A percentile compares a stretch with the other conserved stretches of the same genome.
Conservation (phyloP, 2,888 invertebrate species). For the Rhamnusium bicolor region DNA sequence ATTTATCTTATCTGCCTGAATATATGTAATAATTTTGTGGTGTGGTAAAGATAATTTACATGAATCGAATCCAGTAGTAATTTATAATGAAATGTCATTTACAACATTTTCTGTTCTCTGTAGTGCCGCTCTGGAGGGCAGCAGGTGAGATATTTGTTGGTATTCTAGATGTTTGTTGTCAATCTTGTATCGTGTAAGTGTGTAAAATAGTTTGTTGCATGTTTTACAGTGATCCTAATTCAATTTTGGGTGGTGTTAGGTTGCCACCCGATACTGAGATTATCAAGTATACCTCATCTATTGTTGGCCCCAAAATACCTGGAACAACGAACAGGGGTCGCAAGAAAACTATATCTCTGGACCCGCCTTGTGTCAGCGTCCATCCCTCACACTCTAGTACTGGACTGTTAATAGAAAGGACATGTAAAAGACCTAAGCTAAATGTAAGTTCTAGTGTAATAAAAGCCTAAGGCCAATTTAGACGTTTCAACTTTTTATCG, state of each 20-base stretch:
- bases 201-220: constrained; percentile 54
- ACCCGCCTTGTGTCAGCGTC: constrained; percentile 79
- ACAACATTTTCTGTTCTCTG: constrained; percentile 59
- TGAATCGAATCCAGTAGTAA: not conserved
- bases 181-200: constrained; percentile 40
- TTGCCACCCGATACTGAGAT: constrained; percentile 92
- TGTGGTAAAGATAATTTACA: constrained; percentile 22
- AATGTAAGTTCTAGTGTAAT: constrained; percentile 59
- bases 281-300: constrained; percentile 90
- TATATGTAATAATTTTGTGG: constrained; percentile 19
- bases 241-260: constrained; percentile 87
- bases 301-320: constrained; percentile 89
- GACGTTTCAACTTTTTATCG: no score
- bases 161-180: constrained; percentile 40
- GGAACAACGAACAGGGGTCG: constrained; percentile 89
- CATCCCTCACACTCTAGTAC: constrained; percentile 72
- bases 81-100: constrained; percentile 11
- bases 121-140: constrained; percentile 83
- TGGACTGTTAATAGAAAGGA: constrained; percentile 72
- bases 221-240: constrained; percentile 82
- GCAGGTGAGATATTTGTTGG: constrained; percentile 72
- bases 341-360: constrained; percentile 91
- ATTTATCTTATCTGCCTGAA: constrained; percentile 55
- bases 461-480: no score
- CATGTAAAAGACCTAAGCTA: constrained; percentile 69